phyloP scores from a whole-genome alignment of 2,888 invertebrate genomes.

The Arenicola marina region DNA sequence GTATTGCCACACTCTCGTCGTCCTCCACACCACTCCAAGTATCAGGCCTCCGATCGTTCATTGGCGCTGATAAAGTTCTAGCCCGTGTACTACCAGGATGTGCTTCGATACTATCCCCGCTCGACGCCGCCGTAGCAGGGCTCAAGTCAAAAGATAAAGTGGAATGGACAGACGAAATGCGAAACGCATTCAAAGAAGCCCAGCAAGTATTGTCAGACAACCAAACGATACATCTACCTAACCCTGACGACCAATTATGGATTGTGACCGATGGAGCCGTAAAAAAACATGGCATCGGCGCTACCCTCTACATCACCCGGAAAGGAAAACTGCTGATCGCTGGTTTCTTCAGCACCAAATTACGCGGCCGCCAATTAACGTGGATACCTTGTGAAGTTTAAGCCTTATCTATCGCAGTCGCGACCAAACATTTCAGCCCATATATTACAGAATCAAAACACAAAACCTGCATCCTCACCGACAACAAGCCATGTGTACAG shows the following conservation, averaged over 20 bases:
- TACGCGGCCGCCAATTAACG: background rate
- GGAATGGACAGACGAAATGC: background rate
- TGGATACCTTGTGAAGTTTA: background rate
- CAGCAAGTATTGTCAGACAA: background rate
- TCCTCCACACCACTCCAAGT: background rate
- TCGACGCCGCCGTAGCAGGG: background rate
- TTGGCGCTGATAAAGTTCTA: background rate
- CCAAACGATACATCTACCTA: background rate
- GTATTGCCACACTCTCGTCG: conserved; percentile 7
- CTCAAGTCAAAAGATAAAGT: background rate
- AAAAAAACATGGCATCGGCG: background rate
- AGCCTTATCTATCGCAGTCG: background rate
- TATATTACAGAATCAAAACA: background rate
- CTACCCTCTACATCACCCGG: background rate
- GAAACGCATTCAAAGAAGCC: background rate
- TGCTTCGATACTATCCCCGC: background rate
- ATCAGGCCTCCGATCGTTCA: background rate
- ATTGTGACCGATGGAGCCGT: background rate
- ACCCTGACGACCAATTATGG: background rate
- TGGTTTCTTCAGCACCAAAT: background rate
- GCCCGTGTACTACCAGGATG: background rate
- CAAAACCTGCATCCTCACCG: background rate
- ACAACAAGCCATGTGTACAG: conserved; percentile 8
- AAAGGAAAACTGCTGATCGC: background rate
- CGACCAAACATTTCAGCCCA: background rate